phyloP scores from a whole-genome alignment of 2,888 invertebrate species.

The Tanypteryx hageni region DNA sequence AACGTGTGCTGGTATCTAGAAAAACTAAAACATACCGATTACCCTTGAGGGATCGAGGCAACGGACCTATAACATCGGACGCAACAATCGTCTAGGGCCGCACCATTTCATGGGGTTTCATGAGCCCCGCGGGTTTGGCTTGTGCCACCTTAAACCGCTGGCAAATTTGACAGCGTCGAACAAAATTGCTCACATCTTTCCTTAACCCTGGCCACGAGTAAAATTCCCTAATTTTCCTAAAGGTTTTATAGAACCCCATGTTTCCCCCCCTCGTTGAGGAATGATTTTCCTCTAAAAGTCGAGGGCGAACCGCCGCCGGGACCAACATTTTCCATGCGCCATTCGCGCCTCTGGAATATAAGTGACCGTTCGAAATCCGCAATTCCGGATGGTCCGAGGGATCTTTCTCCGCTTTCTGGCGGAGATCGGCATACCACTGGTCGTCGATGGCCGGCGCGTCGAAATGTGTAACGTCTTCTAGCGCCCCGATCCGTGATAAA shows the following conservation, averaged over 20 bases:
- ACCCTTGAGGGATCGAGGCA: too few relatives aligned
- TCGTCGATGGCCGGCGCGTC: not conserved
- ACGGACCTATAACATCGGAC: too few relatives aligned
- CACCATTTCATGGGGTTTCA: too few relatives aligned
- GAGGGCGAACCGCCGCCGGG: too few relatives aligned
- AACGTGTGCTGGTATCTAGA: too few relatives aligned
- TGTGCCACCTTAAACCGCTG: not conserved
- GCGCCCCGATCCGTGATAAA: not conserved
- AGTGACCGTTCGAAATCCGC: not conserved
- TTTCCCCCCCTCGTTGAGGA: not conserved
- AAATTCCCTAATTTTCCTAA: not conserved
- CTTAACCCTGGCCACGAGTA: conserved; percentile 21
- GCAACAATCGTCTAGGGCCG: too few relatives aligned
- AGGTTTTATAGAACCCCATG: conserved; percentile 28
- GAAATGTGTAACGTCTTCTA: not conserved
- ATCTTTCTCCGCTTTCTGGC: not conserved
- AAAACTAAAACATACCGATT: too few relatives aligned
- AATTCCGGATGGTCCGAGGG: not conserved
- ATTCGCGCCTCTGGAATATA: not conserved
- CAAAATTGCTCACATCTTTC: not conserved
- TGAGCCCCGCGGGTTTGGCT: too few relatives aligned
- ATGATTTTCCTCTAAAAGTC: not conserved
- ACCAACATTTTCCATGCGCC: not conserved
- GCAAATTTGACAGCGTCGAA: not conserved
- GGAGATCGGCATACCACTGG: not conserved